Conservation (phyloP, 2,113 vertebrate species). For the Tetrax tetrax region DNA sequence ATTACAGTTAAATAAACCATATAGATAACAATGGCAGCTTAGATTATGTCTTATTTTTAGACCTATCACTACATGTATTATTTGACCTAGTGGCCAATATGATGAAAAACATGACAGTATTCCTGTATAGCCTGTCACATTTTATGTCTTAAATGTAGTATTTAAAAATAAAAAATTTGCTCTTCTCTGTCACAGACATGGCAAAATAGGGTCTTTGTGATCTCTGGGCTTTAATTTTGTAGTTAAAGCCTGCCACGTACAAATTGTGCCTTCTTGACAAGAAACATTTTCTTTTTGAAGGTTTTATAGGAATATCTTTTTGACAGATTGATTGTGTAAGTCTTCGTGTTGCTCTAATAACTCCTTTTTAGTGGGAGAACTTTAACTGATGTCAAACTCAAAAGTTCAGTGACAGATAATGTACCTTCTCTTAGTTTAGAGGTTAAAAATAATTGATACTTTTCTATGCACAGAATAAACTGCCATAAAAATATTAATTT, state of each 20-base stretch:
- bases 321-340: slow-evolving; percentile 46
- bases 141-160: neutral
- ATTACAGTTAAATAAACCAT: neutral
- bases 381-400: slow-evolving; percentile 12
- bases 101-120: neutral
- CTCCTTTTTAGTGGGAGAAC: slow-evolving; percentile 24
- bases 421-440: slow-evolving; percentile 12
- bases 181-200: neutral
- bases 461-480: neutral
- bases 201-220: neutral
- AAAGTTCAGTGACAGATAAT: slow-evolving; percentile 24
- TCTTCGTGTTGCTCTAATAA: neutral
- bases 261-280: neutral
- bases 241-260: neutral
- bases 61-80: neutral
- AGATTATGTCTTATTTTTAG: neutral
- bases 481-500: slow-evolving; percentile 21
- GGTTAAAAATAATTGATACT: slow-evolving; percentile 49
- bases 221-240: neutral
- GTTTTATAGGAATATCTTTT: slow-evolving; percentile 9
- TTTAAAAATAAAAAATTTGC: neutral
- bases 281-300: neutral
- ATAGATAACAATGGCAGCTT: neutral
- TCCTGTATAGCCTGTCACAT: neutral
- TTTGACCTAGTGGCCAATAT: neutral